Percentiles rank a stretch among this genome's conserved stretches.
Evolutionary conservation across 2,888 invertebrate species (phyloP).

Genomic region (Panorpa germanica): DNA sequence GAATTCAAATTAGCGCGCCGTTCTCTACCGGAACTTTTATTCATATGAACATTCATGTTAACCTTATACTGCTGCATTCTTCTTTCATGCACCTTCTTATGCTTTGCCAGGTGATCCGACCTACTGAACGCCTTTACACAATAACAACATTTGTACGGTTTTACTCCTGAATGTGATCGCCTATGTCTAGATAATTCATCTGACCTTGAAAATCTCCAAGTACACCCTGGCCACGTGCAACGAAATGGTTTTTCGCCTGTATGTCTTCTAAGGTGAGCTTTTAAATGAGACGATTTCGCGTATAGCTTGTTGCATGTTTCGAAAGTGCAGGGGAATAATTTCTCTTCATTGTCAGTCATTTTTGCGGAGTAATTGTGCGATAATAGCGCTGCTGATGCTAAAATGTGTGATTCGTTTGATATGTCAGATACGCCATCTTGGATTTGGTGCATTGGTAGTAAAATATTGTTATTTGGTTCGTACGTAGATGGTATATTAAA

Average conservation of each 20-base stretch:
- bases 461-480: conserved; percentile 12
- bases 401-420: no score
- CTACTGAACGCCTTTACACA: conserved; percentile 83
- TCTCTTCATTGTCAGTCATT: conserved; percentile 26
- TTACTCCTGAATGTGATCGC: conserved; percentile 87
- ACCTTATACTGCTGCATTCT: no score
- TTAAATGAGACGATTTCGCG: conserved; percentile 77
- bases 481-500: conserved; percentile 11
- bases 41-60: no score
- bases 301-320: conserved; percentile 61
- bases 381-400: no score
- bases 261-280: conserved; percentile 73
- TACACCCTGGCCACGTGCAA: conserved; percentile 63
- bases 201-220: conserved; percentile 85
- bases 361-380: no score
- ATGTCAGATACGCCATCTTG: no score
- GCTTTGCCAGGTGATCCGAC: conserved; percentile 87
- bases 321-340: conserved; percentile 48
- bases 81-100: conserved; percentile 66
- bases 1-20: no score
- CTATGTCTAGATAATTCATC: conserved; percentile 86
- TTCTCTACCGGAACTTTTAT: no score
- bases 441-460: conserved; percentile 2
- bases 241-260: conserved; percentile 61
- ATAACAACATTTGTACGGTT: conserved; percentile 77